These are phyloP conservation scores for Musca vetustissima DNA, from an alignment of 1,140 invertebrate species.

Conservation along the genomic window DNA sequence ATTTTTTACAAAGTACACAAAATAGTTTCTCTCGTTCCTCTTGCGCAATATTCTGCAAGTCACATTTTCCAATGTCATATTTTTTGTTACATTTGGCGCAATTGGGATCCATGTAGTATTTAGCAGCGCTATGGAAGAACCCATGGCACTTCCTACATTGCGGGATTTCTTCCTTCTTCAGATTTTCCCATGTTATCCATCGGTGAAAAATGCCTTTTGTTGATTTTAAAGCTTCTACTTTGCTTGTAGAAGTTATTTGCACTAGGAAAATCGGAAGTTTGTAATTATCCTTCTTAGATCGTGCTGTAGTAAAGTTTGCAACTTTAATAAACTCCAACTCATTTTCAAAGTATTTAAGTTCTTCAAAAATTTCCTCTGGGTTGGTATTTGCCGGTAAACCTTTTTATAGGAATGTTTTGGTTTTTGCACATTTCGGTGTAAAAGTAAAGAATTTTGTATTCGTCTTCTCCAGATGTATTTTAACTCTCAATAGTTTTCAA, in stretches of 20 bases:
- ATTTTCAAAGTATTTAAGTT: neutral
- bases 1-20: slow-evolving; percentile 16
- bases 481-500: neutral
- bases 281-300: neutral
- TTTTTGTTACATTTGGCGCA: too few relatives aligned
- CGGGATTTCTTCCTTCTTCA: neutral
- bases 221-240: slow-evolving; percentile 1
- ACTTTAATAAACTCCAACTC: neutral
- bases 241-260: slow-evolving; percentile 12
- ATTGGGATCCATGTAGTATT: neutral
- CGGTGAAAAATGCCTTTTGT: slow-evolving; percentile 9
- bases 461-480: neutral
- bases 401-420: slow-evolving; percentile 5
- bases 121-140: slow-evolving; percentile 18
- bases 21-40: slow-evolving; percentile 1
- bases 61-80: neutral
- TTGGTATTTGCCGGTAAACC: neutral
- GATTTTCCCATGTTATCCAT: slow-evolving; percentile 3
- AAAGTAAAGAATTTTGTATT: slow-evolving; percentile 13
- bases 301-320: neutral
- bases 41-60: neutral
- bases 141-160: slow-evolving; percentile 17
- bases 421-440: neutral
- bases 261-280: slow-evolving; percentile 7
- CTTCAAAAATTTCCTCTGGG: neutral